Conservation (phyloP, 2,888 invertebrate species). For the Harpagoxenus sublaevis region DNA sequence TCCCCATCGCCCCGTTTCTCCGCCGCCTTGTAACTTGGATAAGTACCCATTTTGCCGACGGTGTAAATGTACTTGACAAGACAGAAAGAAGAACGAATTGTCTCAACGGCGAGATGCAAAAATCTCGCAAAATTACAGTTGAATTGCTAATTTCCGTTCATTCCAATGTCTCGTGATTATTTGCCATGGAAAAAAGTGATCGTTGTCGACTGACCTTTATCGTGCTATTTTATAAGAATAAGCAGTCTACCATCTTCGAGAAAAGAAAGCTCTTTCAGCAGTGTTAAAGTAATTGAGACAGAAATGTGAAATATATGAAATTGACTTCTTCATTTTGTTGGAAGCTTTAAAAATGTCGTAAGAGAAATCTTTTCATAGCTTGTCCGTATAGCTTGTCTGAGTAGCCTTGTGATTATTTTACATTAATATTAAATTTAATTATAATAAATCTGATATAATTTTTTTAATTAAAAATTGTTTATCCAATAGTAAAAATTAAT, state of each 20-base stretch:
- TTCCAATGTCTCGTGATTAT: constrained; percentile 56
- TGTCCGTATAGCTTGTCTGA: neutral
- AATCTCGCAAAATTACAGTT: constrained; percentile 65
- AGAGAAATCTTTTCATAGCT: neutral
- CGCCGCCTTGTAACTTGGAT: constrained; percentile 65
- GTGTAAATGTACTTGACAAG: constrained; percentile 71
- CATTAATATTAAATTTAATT: neutral
- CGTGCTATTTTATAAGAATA: constrained; percentile 40
- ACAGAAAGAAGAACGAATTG: constrained; percentile 60
- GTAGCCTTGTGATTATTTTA: neutral
- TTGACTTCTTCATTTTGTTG: neutral
- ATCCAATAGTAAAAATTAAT: neutral
- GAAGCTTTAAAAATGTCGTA: constrained; percentile 13
- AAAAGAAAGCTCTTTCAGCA: constrained; percentile 9
- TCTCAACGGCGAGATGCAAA: constrained; percentile 25
- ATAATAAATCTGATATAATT: neutral
- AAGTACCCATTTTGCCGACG: constrained; percentile 75
- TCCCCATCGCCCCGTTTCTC: constrained; percentile 42
- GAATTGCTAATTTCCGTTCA: constrained; percentile 63
- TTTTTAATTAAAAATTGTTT: neutral
- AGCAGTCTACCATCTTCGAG: constrained; percentile 3
- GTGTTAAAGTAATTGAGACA: constrained; percentile 24
- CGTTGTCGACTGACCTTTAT: constrained; percentile 20
- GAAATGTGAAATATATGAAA: constrained; percentile 37
- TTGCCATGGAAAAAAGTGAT: constrained; percentile 47